phyloP scores from a whole-genome alignment of 2,888 invertebrate species.

The Apotomis turbidana region DNA sequence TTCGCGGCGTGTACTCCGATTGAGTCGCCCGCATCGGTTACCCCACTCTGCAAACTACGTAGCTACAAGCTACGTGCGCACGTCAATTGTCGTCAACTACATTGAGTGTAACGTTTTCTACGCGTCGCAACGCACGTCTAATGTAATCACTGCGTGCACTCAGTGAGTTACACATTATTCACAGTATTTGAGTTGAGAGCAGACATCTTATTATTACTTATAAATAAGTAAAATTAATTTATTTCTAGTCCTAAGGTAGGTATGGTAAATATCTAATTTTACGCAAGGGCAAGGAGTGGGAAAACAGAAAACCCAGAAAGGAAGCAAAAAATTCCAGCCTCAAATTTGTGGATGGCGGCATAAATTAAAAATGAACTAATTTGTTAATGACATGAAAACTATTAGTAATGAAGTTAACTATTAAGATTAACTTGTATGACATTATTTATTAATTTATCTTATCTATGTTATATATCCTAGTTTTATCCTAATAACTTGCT shows the following conservation, averaged over 20 bases:
- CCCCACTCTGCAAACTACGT: slow-evolving; percentile 80
- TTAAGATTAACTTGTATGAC: neutral
- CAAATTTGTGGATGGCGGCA: neutral
- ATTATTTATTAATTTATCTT: neutral
- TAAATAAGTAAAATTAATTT: slow-evolving; percentile 24
- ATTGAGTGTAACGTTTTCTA: slow-evolving; percentile 77
- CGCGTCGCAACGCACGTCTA: slow-evolving; percentile 76
- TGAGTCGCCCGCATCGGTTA: slow-evolving; percentile 78
- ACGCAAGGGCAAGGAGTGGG: neutral
- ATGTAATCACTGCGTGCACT: slow-evolving; percentile 82
- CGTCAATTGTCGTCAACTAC: slow-evolving; percentile 76
- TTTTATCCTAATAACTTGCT: neutral
- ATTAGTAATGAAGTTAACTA: neutral
- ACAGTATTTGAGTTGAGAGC: slow-evolving; percentile 74
- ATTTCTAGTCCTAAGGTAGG: slow-evolving; percentile 33
- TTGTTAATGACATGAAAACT: neutral
- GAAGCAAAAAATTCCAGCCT: neutral
- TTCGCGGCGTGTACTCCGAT: slow-evolving; percentile 79
- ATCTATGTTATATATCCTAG: no score
- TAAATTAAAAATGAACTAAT: neutral
- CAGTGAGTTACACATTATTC: slow-evolving; percentile 83
- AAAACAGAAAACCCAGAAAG: slow-evolving; percentile 3
- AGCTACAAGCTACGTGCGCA: slow-evolving; percentile 79
- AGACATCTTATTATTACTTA: slow-evolving; percentile 47
- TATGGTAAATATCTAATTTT: slow-evolving; percentile 2